Conservation (phyloP, 2,888 invertebrate species). For the Merodon equestris region DNA sequence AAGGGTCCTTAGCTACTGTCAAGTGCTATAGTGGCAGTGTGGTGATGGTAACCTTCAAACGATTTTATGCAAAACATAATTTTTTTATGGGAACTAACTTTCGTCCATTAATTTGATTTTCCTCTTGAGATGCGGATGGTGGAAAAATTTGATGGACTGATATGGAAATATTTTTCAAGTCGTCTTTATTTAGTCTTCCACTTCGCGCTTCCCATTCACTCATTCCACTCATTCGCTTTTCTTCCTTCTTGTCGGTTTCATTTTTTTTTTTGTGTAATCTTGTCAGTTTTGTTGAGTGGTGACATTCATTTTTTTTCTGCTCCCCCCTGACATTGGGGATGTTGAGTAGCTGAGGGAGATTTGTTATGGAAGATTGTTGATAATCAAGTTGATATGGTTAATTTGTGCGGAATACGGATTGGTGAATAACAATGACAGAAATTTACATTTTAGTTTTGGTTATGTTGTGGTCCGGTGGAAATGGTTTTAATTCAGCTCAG, state of each 20-base stretch:
- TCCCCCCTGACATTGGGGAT: slow-evolving; percentile 7
- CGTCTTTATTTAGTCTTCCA: not conserved
- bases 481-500: too few relatives aligned
- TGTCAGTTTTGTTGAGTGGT: slow-evolving; percentile 64
- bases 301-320: slow-evolving; percentile 36
- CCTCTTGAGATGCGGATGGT: slow-evolving; percentile 67
- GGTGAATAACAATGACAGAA: slow-evolving; percentile 9
- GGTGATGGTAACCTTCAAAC: slow-evolving; percentile 56
- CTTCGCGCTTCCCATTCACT: too few relatives aligned
- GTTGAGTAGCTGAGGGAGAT: slow-evolving; percentile 56
- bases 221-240: not conserved
- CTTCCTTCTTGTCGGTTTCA: not conserved
- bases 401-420: slow-evolving; percentile 51
- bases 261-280: slow-evolving; percentile 15
- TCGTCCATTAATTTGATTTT: slow-evolving; percentile 69
- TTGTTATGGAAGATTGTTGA: slow-evolving; percentile 56
- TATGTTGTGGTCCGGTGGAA: too few relatives aligned
- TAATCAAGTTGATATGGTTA: slow-evolving; percentile 65
- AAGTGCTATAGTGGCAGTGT: not conserved
- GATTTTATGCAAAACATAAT: slow-evolving; percentile 68
- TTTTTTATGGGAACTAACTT: slow-evolving; percentile 69
- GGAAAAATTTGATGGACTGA: slow-evolving; percentile 69
- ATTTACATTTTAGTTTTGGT: too few relatives aligned
- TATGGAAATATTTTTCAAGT: slow-evolving; percentile 58
- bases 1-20: slow-evolving; percentile 58